phyloP scores from a whole-genome alignment of 2,888 invertebrate species.

The Dynastes maya region DNA sequence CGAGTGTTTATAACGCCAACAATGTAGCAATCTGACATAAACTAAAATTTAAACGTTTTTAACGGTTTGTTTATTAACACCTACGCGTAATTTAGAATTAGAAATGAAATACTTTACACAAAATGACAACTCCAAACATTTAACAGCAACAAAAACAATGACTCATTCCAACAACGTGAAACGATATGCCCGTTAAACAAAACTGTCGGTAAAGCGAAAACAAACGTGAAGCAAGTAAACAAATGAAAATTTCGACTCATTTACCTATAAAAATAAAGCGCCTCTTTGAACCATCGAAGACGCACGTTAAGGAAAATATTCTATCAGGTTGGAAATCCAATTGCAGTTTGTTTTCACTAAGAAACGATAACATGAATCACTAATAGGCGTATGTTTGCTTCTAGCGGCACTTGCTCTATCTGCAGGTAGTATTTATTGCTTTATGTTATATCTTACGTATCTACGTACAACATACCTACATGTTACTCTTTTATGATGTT shows the following conservation, averaged over 20 bases:
- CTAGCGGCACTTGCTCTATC: not conserved
- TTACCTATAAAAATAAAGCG: constrained; percentile 14
- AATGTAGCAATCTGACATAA: too few relatives aligned
- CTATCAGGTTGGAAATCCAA: not conserved
- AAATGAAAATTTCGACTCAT: constrained; percentile 16
- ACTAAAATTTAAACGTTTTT: too few relatives aligned
- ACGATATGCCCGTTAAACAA: not conserved
- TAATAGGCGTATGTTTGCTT: not conserved
- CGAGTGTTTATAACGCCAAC: too few relatives aligned
- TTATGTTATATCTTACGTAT: too few relatives aligned
- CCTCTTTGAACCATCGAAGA: not conserved
- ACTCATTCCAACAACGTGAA: not conserved
- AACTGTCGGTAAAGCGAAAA: not conserved
- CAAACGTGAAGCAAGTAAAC: constrained; percentile 7
- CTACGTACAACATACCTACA: too few relatives aligned
- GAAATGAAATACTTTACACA: not conserved
- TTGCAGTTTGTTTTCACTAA: constrained; percentile 2
- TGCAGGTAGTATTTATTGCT: too few relatives aligned
- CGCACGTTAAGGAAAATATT: not conserved
- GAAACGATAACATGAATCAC: not conserved
- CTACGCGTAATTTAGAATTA: not conserved
- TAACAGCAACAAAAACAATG: constrained; percentile 17
- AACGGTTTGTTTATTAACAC: too few relatives aligned
- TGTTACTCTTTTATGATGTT: too few relatives aligned
- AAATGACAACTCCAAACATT: not conserved